These are phyloP conservation scores for Scelioninae gen. 2 DNA, from an alignment of 2,888 invertebrate genomes.

Conservation along the genomic window DNA sequence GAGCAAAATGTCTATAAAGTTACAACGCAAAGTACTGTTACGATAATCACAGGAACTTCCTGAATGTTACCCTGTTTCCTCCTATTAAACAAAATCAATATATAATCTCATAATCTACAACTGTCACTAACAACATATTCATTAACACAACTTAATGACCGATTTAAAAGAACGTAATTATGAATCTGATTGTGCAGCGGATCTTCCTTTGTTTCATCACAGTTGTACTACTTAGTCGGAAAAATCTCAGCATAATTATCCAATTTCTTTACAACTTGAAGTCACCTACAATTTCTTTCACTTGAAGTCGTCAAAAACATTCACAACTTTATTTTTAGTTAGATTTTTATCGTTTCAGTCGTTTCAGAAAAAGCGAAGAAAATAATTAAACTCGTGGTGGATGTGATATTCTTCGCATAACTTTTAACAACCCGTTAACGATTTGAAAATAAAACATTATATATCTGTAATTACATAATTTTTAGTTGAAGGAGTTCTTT, in stretches of 20 bases:
- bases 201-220: conserved; percentile 5
- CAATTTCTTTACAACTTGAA: conserved; percentile 5
- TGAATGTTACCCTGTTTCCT: conserved; percentile 51
- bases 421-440: too few relatives aligned
- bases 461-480: too few relatives aligned
- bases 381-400: too few relatives aligned
- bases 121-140: conserved; percentile 10
- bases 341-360: too few relatives aligned
- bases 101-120: conserved; percentile 27
- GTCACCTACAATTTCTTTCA: conserved; percentile 29
- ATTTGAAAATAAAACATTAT: too few relatives aligned
- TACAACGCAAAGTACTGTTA: conserved; percentile 37
- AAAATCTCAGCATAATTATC: conserved; percentile 13
- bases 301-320: conserved; percentile 10
- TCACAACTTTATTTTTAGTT: conserved; percentile 10
- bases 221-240: conserved; percentile 14
- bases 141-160: conserved; percentile 19
- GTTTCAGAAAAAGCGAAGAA: too few relatives aligned
- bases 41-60: conserved; percentile 47
- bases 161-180: conserved; percentile 11
- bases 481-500: too few relatives aligned
- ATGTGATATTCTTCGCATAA: neutral
- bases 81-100: conserved; percentile 53
- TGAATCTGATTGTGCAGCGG: conserved; percentile 4
- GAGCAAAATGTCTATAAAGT: conserved; percentile 44